These are phyloP conservation scores for Oikopleura dioica DNA, from an alignment of 23 tunicate genomes.

Conservation along the genomic window DNA sequence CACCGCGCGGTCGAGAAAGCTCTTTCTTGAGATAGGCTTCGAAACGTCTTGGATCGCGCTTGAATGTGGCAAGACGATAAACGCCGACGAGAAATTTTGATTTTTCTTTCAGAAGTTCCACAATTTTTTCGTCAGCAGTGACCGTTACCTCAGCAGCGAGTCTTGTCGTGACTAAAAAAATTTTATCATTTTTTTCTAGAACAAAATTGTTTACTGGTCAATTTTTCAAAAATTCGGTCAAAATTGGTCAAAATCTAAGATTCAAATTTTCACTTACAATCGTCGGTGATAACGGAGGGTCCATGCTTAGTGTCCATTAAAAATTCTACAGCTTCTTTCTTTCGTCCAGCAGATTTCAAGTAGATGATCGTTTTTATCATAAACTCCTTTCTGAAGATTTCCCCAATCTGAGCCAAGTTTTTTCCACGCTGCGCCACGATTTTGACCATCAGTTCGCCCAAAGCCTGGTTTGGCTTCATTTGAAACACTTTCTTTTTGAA, in stretches of 20 bases:
- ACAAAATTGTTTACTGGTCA: background rate
- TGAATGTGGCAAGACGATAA: background rate
- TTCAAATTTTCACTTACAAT: background rate
- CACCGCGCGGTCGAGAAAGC: background rate
- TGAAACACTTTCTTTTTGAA: no score
- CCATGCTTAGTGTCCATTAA: background rate
- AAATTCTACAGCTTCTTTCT: background rate
- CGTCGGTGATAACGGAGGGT: background rate
- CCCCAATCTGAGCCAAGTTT: background rate
- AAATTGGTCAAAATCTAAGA: background rate
- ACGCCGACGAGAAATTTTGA: background rate
- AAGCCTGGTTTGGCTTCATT: no score
- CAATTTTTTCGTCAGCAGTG: background rate
- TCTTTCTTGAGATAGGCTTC: background rate
- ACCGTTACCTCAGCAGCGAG: background rate
- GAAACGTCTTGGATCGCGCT: background rate
- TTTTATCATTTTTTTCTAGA: background rate
- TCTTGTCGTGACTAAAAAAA: background rate
- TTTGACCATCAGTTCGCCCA: background rate
- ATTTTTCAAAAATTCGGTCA: background rate
- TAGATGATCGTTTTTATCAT: background rate
- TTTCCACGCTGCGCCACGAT: background rate
- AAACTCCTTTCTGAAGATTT: background rate
- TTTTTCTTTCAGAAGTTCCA: background rate
- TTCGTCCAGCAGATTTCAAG: background rate